A percentile compares a stretch with the other conserved stretches of the same genome.
These are phyloP conservation scores for Drosophila sturtevanti DNA, from an alignment of 1,140 invertebrate genomes.

Conservation along the genomic window DNA sequence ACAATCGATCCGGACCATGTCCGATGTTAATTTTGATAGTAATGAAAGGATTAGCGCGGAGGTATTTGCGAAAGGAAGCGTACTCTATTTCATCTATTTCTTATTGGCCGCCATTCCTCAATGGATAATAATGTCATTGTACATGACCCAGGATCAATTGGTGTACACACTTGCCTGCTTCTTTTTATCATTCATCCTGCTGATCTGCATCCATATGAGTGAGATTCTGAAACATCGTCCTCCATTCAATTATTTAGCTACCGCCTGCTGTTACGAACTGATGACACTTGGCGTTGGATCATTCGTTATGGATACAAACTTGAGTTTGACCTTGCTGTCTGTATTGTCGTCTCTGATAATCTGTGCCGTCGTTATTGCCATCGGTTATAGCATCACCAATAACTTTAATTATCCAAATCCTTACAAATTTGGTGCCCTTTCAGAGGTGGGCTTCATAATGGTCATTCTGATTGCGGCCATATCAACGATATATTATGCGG, in stretches of 20 bases:
- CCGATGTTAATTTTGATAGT: background rate
- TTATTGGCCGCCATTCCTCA: conserved; percentile 37
- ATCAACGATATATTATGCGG: background rate
- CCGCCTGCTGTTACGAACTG: conserved; percentile 39
- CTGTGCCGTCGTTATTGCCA: background rate
- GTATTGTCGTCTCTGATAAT: background rate
- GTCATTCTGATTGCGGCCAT: background rate
- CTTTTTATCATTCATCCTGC: background rate
- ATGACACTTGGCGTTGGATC: conserved; percentile 34
- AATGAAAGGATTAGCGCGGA: background rate
- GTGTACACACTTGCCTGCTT: conserved; percentile 24
- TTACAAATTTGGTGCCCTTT: conserved; percentile 1
- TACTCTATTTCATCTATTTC: background rate
- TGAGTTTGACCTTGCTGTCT: background rate
- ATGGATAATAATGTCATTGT: conserved; percentile 43
- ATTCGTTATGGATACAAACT: conserved; percentile 28
- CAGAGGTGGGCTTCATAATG: conserved; percentile 25
- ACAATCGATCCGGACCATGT: background rate
- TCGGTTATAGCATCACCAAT: background rate
- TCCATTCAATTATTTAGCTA: conserved; percentile 17
- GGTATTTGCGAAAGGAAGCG: conserved; percentile 1
- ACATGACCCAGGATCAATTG: background rate
- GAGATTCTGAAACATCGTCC: background rate
- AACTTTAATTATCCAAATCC: conserved; percentile 35
- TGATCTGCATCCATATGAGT: background rate